Conservation (phyloP, 1,140 invertebrate species). For the Dinothrombium tinctorium region DNA sequence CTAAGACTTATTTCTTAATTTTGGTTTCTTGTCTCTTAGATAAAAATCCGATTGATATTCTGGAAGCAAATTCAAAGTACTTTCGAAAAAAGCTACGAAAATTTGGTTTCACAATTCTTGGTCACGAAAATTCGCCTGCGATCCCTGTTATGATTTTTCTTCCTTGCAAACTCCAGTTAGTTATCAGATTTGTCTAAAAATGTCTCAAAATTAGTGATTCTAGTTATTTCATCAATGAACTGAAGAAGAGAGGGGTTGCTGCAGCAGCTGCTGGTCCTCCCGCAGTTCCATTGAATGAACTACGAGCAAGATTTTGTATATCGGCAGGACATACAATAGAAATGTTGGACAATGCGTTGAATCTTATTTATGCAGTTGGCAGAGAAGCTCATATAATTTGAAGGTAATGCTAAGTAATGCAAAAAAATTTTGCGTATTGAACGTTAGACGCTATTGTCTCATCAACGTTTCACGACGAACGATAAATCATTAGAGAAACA, state of each 20-base stretch:
- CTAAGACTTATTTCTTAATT: too few species aligned
- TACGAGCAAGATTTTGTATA: conserved; percentile 79
- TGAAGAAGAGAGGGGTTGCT: conserved; percentile 57
- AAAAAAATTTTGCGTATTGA: too few species aligned
- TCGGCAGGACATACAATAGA: conserved; percentile 87
- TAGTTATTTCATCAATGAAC: conserved; percentile 46
- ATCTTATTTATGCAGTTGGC: conserved; percentile 9
- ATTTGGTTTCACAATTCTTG: conserved; percentile 81
- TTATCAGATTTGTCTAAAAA: too few species aligned
- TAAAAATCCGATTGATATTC: conserved; percentile 39
- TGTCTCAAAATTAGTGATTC: too few species aligned
- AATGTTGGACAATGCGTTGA: conserved; percentile 61
- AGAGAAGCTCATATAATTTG: too few species aligned
- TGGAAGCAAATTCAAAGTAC: conserved; percentile 66
- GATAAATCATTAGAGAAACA: too few species aligned
- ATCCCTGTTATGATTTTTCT: conserved; percentile 84
- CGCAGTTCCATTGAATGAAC: conserved; percentile 81
- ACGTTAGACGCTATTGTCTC: too few species aligned
- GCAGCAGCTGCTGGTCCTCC: conserved; percentile 92
- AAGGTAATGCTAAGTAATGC: too few species aligned
- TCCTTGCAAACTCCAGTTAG: conserved; percentile 58
- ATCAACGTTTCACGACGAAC: too few species aligned
- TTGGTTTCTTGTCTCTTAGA: too few species aligned
- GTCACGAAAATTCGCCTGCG: conserved; percentile 89
- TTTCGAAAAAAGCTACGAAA: conserved; percentile 62